phyloP scores from a whole-genome alignment of 2,888 invertebrate genomes.

The Eupithecia abbreviata region DNA sequence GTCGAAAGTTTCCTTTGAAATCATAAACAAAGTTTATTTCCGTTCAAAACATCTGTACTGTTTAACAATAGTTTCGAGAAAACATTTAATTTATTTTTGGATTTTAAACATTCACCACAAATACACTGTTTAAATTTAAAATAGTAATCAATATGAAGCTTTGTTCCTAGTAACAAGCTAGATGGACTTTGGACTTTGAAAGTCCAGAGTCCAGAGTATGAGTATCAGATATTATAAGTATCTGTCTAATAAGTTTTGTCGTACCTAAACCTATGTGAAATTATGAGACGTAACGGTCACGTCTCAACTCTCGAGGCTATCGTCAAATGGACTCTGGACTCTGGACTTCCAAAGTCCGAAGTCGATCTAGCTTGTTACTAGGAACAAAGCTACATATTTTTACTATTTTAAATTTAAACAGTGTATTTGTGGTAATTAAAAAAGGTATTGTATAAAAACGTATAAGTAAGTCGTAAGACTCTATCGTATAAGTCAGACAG shows the following conservation, averaged over 20 bases:
- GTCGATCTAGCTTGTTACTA: background rate
- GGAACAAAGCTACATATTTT: background rate
- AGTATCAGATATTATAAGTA: no score
- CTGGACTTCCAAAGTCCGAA: background rate
- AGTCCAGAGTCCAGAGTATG: no score
- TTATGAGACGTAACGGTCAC: no score
- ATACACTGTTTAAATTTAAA: background rate
- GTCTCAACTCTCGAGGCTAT: no score
- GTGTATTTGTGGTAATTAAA: background rate
- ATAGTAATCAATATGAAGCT: background rate
- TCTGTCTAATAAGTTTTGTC: no score
- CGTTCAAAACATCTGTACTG: constrained; percentile 26
- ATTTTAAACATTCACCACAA: constrained; percentile 19
- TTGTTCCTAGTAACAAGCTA: background rate
- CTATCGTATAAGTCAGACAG: no score
- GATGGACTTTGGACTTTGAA: background rate
- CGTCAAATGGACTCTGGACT: no score
- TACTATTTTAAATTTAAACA: background rate
- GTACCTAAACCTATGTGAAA: no score
- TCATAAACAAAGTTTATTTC: constrained; percentile 22
- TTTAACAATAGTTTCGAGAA: constrained; percentile 24
- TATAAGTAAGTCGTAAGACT: no score
- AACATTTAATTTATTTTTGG: constrained; percentile 16
- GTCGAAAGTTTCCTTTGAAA: constrained; percentile 17
- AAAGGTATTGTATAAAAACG: no score